phyloP scores from a whole-genome alignment of 2,113 vertebrate species.

The Upupa epops region DNA sequence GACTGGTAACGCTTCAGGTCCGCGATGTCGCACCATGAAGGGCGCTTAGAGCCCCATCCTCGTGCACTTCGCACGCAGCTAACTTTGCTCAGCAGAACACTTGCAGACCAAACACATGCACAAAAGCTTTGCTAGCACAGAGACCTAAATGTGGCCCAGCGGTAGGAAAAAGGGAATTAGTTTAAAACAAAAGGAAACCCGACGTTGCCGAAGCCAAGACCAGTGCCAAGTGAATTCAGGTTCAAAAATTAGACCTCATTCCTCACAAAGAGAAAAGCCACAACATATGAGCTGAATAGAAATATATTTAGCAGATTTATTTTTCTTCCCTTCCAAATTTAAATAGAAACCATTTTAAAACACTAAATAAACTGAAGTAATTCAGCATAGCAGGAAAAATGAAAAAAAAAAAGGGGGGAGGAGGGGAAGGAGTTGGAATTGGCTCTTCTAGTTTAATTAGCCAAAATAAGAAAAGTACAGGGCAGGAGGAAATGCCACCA shows the following conservation, averaged over 20 bases:
- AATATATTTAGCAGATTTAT: conserved; percentile 57
- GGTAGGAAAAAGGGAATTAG: conserved; percentile 41
- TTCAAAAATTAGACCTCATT: conserved; percentile 59
- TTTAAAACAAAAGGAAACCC: conserved; percentile 63
- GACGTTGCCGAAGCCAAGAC: background rate
- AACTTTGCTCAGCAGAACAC: background rate
- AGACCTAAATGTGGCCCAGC: conserved; percentile 7
- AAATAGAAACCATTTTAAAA: conserved; percentile 50
- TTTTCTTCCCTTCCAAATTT: conserved; percentile 55
- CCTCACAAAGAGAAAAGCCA: conserved; percentile 55
- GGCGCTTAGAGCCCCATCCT: background rate
- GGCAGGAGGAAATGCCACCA: background rate
- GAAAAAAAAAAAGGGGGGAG: background rate
- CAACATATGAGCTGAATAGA: conserved; percentile 51
- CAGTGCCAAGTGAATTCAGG: conserved; percentile 44
- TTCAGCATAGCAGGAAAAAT: background rate
- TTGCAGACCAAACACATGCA: conserved; percentile 10
- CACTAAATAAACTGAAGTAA: conserved; percentile 12
- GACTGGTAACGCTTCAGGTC: background rate
- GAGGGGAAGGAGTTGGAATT: background rate
- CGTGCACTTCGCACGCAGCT: background rate
- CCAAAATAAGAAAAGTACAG: background rate
- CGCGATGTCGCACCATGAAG: background rate
- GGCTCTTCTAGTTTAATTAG: conserved; percentile 10
- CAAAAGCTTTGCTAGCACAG: background rate